Evolutionary conservation across 2,888 invertebrate genomes (phyloP).

Genomic region (Isotomurus palustris): DNA sequence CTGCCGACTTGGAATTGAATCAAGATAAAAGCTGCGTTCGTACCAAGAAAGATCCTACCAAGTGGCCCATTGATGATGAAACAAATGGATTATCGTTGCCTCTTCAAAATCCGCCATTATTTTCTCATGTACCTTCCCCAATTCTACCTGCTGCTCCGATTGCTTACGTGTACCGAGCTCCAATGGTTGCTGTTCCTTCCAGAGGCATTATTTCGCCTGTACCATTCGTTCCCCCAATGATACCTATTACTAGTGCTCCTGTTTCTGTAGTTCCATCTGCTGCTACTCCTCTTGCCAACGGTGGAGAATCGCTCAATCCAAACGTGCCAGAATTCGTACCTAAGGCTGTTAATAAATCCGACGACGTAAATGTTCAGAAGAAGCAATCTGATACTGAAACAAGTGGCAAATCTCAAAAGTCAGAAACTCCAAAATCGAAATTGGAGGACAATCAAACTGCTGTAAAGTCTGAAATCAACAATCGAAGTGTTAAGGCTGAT

Average conservation of each 20-base stretch:
- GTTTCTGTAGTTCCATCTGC: neutral
- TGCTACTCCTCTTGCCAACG: neutral
- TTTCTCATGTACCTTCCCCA: slow-evolving; percentile 2
- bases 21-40: slow-evolving; percentile 51
- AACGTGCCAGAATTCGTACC: slow-evolving; percentile 37
- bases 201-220: neutral
- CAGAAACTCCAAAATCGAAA: neutral
- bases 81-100: neutral
- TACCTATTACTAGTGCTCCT: no score
- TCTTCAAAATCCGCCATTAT: neutral
- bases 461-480: neutral
- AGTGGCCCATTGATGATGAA: slow-evolving; percentile 65
- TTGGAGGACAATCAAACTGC: neutral
- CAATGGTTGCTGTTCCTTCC: neutral
- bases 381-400: neutral
- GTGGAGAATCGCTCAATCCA: slow-evolving; percentile 31
- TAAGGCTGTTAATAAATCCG: slow-evolving; percentile 3
- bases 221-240: neutral
- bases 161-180: neutral
- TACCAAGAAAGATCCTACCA: slow-evolving; percentile 72
- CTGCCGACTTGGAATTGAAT: slow-evolving; percentile 35
- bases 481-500: slow-evolving; percentile 10
- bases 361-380: neutral
- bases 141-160: neutral
- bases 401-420: neutral